These are phyloP conservation scores for Synanthedon myopaeformis DNA, from an alignment of 2,888 invertebrate species.

Conservation along the genomic window DNA sequence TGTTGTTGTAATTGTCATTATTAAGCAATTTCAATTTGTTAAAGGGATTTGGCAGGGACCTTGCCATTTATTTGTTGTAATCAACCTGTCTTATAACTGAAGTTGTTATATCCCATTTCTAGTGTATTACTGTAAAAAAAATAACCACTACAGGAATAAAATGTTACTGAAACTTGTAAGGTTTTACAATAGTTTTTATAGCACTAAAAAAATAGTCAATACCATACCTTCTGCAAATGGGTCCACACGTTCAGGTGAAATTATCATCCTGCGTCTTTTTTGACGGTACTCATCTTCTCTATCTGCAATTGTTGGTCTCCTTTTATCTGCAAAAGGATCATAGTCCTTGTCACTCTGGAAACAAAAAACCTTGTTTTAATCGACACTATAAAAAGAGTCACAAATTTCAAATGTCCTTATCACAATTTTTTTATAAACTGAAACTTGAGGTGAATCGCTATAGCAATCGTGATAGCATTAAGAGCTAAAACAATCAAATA, in stretches of 20 bases:
- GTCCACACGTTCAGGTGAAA: conserved; percentile 97
- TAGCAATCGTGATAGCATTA: no score
- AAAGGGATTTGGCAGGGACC: no score
- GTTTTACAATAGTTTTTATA: not conserved
- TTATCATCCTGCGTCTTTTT: conserved; percentile 87
- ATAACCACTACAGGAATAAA: not conserved
- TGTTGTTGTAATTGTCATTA: no score
- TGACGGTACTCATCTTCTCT: conserved; percentile 97
- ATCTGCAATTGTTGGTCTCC: conserved; percentile 93
- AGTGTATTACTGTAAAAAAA: not conserved
- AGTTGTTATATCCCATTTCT: no score
- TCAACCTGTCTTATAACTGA: no score
- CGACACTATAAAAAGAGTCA: no score
- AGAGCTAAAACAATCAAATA: no score
- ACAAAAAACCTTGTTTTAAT: conserved; percentile 1
- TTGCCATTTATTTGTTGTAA: no score
- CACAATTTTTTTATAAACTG: no score
- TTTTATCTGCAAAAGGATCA: conserved; percentile 94
- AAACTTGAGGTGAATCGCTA: no score
- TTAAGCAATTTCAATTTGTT: not conserved
- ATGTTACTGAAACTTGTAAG: not conserved
- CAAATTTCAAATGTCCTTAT: no score
- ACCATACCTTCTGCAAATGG: conserved; percentile 96
- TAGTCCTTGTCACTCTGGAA: conserved; percentile 88
- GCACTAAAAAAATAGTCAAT: not conserved